Evolutionary conservation across 2,113 vertebrate species (phyloP), one percentile per base, ranked within the genome.

Genomic region (Solea senegalensis): DNA sequence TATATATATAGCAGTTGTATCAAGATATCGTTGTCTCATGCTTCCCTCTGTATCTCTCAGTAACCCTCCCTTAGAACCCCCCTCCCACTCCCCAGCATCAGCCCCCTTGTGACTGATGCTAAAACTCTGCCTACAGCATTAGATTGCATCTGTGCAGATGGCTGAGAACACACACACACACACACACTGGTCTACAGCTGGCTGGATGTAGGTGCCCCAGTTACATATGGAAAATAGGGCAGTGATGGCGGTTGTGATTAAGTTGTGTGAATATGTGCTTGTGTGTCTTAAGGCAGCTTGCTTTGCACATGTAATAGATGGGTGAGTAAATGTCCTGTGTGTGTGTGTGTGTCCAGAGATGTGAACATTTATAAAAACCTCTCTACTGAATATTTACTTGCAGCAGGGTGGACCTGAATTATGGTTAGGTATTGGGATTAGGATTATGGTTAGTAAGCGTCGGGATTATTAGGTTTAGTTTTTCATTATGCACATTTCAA

Each of bases 151-250:
- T 78, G 76, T 78, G 41, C 65, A 77, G 82, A 86, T 83, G 84
- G 76, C 57, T 78, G 59, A 26, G 34, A 53, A 80, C 51, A 50
- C 59, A 27, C 39, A 28, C 64, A 46, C 57, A 55, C 67, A 68
- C 57, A 49, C 75, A 54, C 62, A 58, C 11, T 45, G 54, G 44
- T 65, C 65, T 73, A 52, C 67, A 78, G 45, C 57, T 80, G 82
- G 66, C 57, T 87, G 73, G 60, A 68, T 78, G 71, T 76, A 74
- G 78, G 79, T 89, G 81, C 53, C 82, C 83, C 52, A 82, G 57
- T 84, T 89, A 65, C 73, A 81, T 73, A 72, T 80, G 73, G 76
- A 84, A 78, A 87, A 81, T 62, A 78, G 83, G 79, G 26, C 74
- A 84, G 65, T 3, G 0, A 48, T 41, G 11, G 62, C 27, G 64